phyloP scores from a whole-genome alignment of 2,888 invertebrate genomes.

The Stenodema calcarata region DNA sequence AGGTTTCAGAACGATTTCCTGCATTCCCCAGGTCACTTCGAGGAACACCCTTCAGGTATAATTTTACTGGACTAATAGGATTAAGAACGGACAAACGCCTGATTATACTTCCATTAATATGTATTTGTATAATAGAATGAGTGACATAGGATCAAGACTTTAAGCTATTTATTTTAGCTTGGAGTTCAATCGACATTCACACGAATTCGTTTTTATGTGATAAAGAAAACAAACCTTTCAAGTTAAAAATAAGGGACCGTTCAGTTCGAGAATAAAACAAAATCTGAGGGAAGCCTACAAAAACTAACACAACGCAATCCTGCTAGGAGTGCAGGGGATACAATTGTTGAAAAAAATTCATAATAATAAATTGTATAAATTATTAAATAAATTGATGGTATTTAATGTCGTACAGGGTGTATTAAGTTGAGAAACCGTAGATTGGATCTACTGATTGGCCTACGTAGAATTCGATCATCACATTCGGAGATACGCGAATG shows the following conservation, averaged over 20 bases:
- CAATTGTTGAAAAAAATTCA: not conserved
- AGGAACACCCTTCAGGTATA: too few relatives aligned
- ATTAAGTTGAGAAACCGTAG: not conserved
- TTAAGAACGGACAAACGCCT: not conserved
- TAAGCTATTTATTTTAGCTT: not conserved
- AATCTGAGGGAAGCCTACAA: not conserved
- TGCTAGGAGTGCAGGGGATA: not conserved
- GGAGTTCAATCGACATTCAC: not conserved
- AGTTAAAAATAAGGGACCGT: not conserved
- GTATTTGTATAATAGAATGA: not conserved
- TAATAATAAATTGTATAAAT: too few relatives aligned
- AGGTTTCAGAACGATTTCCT: too few relatives aligned
- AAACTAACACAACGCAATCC: not conserved
- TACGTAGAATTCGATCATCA: not conserved
- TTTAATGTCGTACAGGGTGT: not conserved
- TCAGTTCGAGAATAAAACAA: not conserved
- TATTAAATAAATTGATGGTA: not conserved
- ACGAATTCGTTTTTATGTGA: not conserved
- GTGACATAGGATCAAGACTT: not conserved
- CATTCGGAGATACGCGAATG: not conserved
- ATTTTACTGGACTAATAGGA: too few relatives aligned
- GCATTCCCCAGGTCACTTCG: too few relatives aligned
- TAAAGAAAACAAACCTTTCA: not conserved
- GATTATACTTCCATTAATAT: not conserved
- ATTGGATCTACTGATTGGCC: not conserved